Evolutionary conservation across 2,113 vertebrate species (phyloP), one percentile per base, ranked within the genome.

Genomic region (Albula goreensis): DNA sequence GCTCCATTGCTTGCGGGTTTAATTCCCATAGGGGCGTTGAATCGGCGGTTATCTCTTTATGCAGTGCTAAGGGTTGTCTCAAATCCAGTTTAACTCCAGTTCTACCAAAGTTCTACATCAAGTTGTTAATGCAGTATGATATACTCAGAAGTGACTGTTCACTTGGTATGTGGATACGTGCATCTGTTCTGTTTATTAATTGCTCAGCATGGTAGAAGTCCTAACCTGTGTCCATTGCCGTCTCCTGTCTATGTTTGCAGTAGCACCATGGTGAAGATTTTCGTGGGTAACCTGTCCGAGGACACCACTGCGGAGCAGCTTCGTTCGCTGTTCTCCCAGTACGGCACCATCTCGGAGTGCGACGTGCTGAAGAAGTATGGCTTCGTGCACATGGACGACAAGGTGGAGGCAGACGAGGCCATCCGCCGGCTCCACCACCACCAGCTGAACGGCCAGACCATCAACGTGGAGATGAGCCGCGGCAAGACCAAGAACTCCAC

Each of bases 351-450:
- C 84, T 94, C 97, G 25, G 98, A 99, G 90, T 99, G 98, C 86
- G 97, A 97, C 85, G 98, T 99, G 88, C 97, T 99, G 90, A 99
- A 99, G 92, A 98, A 99, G 92, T 99, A 97, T 80, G 98, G 97
- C 83, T 99, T 99, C 83, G 98, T 99, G 85, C 98, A 99, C 93
- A 99, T 99, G 94, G 97, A 99, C 78, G 95, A 96, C 92, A 97
- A 96, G 86, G 92, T 96, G 0, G 96, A 97, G 10, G 98, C 98
- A 0, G 97, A 99, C 53, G 97, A 98, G 85, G 98, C 98, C 90
- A 98, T 98, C 25, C 94, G 96, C 70, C 97, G 97, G 92, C 96
- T 99, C 78, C 97, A 99, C 90, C 97, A 99, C 85, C 98, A 98
- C 80, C 96, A 98, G 93, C 95, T 99, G 0, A 98, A 99, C 3